These are phyloP conservation scores for Mizuhopecten yessoensis DNA, from an alignment of 1,140 invertebrate genomes.

Conservation along the genomic window DNA sequence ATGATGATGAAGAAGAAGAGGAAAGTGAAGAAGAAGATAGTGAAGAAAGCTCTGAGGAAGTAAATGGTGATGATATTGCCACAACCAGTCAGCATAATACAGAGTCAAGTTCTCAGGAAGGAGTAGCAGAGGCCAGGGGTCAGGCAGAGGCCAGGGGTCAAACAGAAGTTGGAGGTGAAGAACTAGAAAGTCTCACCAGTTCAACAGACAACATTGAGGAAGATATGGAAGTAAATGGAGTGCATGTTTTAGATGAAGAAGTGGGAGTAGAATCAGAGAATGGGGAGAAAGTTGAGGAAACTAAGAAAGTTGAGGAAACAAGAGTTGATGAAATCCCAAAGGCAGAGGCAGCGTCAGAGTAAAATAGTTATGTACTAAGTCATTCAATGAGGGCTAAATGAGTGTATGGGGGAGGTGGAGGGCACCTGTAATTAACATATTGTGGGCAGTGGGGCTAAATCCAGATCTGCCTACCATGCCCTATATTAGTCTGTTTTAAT, in stretches of 20 bases:
- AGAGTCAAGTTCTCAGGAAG: neutral
- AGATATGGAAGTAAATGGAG: neutral
- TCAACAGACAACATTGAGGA: neutral
- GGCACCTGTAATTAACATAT: too few species aligned
- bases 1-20: neutral
- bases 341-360: neutral
- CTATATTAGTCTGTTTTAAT: neutral
- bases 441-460: neutral
- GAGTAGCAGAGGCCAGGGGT: neutral
- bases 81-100: neutral
- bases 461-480: neutral
- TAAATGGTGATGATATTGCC: neutral
- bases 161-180: neutral
- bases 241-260: constrained; percentile 3
- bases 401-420: neutral
- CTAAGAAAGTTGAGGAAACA: neutral
- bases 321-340: neutral
- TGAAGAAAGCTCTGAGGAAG: neutral
- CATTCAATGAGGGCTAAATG: neutral
- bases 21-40: neutral
- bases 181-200: neutral
- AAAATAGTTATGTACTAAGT: neutral
- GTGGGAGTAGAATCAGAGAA: neutral
- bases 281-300: neutral
- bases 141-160: neutral